Conservation (phyloP, 2,113 vertebrate species). For the Aspiorhynchus laticeps region DNA sequence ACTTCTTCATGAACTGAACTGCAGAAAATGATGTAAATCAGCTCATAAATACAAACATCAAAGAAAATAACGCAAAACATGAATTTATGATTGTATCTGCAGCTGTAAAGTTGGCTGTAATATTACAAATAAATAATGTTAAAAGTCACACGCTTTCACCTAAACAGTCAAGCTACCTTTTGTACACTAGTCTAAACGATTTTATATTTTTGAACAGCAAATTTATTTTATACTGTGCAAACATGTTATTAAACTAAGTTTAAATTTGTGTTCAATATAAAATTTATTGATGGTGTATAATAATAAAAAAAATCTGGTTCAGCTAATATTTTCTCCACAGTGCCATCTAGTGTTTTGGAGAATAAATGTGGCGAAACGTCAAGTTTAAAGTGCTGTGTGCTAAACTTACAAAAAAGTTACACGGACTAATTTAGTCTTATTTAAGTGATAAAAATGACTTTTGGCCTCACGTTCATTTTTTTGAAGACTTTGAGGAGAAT, state of each 20-base stretch:
- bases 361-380: background rate
- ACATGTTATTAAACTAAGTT: background rate
- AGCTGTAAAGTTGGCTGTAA: background rate
- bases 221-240: background rate
- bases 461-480: background rate
- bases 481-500: background rate
- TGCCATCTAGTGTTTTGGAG: background rate
- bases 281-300: too few species aligned
- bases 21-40: background rate
- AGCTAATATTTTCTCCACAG: background rate
- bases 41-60: background rate
- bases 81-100: background rate
- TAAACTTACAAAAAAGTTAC: background rate
- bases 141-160: background rate
- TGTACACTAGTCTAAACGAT: background rate
- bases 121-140: background rate
- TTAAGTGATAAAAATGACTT: background rate
- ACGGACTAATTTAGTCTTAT: background rate
- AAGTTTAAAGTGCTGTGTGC: background rate
- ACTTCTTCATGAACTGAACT: background rate
- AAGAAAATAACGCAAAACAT: background rate
- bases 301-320: background rate
- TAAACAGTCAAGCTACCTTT: background rate
- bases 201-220: background rate
- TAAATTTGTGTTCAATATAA: background rate